Evolutionary conservation across 2,797 vertebrate genomes (phyloP).

Genomic region (Eupleurogrammus muticus): DNA sequence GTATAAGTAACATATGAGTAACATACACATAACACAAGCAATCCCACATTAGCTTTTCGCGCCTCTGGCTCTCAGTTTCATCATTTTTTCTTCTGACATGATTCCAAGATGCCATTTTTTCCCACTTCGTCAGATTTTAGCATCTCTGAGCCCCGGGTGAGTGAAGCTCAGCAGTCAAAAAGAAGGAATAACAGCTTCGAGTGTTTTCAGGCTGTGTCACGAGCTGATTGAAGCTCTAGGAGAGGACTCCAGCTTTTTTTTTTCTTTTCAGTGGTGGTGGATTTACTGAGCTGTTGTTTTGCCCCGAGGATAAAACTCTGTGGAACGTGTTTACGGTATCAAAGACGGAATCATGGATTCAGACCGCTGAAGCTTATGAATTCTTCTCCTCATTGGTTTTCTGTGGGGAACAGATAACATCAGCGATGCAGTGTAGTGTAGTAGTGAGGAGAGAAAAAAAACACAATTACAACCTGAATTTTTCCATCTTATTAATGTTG

Average conservation of each 20-base stretch:
- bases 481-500: no score
- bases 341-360: slow-evolving; percentile 30
- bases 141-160: neutral
- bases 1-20: no score
- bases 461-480: no score
- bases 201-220: neutral
- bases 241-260: neutral
- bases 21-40: no score
- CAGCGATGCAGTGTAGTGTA: slow-evolving; percentile 9
- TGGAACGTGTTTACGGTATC: slow-evolving; percentile 20
- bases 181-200: neutral
- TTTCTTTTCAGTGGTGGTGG: neutral
- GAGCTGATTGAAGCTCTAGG: neutral
- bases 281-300: slow-evolving; percentile 7
- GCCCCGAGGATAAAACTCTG: neutral
- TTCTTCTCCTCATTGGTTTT: neutral
- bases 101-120: slow-evolving; percentile 19
- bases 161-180: neutral
- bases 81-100: neutral
- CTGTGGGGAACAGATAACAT: slow-evolving; percentile 2
- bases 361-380: neutral
- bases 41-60: fast-evolving
- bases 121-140: slow-evolving; percentile 3
- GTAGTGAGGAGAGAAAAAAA: neutral
- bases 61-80: neutral